phyloP scores from a whole-genome alignment of 2,797 vertebrate species.

The Erpetoichthys calabaricus region DNA sequence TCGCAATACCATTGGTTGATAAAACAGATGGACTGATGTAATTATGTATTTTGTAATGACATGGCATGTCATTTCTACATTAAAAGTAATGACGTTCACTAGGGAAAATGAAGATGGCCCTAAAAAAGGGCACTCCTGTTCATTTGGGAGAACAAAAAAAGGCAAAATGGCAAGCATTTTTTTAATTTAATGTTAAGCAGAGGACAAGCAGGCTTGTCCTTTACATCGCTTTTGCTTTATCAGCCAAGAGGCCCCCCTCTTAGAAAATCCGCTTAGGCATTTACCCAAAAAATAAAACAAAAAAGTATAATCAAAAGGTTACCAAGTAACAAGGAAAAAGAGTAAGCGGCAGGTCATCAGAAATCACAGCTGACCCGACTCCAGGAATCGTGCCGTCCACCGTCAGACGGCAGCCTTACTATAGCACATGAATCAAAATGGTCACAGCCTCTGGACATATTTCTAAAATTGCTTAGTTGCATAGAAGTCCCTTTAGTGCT shows the following conservation, averaged over 20 bases:
- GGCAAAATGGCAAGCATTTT: too few species aligned
- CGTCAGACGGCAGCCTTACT: slow-evolving; percentile 70
- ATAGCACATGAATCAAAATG: slow-evolving; percentile 75
- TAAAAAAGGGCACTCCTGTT: too few species aligned
- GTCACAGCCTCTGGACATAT: slow-evolving; percentile 61
- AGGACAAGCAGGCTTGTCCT: background rate
- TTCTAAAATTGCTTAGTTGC: slow-evolving; percentile 97
- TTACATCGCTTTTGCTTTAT: slow-evolving; percentile 2
- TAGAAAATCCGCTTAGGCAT: background rate
- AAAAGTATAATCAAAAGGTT: slow-evolving; percentile 18
- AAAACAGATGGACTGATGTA: too few species aligned
- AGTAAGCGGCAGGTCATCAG: slow-evolving; percentile 51
- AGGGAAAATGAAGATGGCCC: too few species aligned
- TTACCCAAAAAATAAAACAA: background rate
- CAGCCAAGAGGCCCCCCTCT: slow-evolving; percentile 2
- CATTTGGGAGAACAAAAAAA: too few species aligned
- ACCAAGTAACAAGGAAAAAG: slow-evolving; percentile 43
- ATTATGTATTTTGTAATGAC: too few species aligned
- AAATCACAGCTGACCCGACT: slow-evolving; percentile 67
- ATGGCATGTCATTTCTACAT: too few species aligned
- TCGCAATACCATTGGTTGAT: too few species aligned
- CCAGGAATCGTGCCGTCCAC: slow-evolving; percentile 72
- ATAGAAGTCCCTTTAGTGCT: slow-evolving; percentile 88
- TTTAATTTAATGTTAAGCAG: too few species aligned
- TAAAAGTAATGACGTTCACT: too few species aligned